Base-by-base conservation (phyloP, 2,888 invertebrate species). In the Agrochola macilenta region DNA sequence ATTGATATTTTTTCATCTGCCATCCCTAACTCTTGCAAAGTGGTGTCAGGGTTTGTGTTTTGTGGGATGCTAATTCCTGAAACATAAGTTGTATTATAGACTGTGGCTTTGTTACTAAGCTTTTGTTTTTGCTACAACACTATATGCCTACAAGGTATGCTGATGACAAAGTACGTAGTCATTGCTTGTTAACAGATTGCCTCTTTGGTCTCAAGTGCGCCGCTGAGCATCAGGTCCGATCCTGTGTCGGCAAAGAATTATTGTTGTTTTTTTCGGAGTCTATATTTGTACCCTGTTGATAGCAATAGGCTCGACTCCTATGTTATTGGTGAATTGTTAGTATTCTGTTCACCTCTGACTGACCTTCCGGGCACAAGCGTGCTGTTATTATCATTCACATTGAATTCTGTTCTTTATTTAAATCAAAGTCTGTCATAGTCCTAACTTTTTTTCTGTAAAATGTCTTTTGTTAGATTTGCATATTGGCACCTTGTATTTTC, bases 1-100 rank as follows among this genome's bases (percentile, higher is more conserved):
- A 60, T 39, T 49, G 58, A 60, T 52, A 70, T 46, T 52, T 69
- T 76, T 14, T 66, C 49, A 57, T 65, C 63, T n/a, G 52, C 20
- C 30, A 83, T 35, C 3, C 82, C 82, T 14, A 82, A 72, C 7
- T 82, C 66, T 82, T 66, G 57, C 58, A 83, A 49, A 14, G 72
- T 82, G 20, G 63, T n/a, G 8, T 74, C 46, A 23, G 66, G 54
- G 11, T 64, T 58, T 17, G 12, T 5, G 17, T 66, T 49, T 52
- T 73, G 30, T 14, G 58, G 61, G 7, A 70, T 46, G 14, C 17
- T 75, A 30, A 82, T 73, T 17, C 65, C 82, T 82, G 70, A 49
- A 81, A 74, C 0, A 39, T 74, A 39, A 30, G 23, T 49, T 30
- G 12, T 23, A 8, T 70, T 70, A 65, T 20, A 65, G 11, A 11